A percentile compares a stretch with the other conserved stretches of the same genome.
phyloP scores from a whole-genome alignment of 2,113 vertebrate species.

The Campylomormyrus tamandua region DNA sequence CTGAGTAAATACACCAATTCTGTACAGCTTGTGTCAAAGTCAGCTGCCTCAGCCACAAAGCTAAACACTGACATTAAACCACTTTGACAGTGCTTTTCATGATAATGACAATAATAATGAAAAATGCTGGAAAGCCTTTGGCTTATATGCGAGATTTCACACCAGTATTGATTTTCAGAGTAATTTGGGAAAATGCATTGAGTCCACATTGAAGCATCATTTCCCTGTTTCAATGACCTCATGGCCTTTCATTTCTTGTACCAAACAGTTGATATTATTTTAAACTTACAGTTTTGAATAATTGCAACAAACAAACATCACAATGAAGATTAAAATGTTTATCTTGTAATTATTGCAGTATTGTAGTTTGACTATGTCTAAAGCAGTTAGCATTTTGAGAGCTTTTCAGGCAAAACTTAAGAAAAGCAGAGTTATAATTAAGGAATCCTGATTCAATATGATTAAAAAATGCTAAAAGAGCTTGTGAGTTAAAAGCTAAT shows the following conservation, averaged over 20 bases:
- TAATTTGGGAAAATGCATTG: neutral
- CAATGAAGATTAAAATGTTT: neutral
- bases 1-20: neutral
- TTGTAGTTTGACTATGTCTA: neutral
- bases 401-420: neutral
- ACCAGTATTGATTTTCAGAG: neutral
- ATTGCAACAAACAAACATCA: neutral
- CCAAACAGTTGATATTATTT: neutral
- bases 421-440: neutral
- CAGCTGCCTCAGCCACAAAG: neutral
- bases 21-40: neutral
- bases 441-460: neutral
- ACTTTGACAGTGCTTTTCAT: neutral
- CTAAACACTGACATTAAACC: neutral
- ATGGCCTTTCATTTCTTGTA: neutral
- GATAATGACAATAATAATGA: neutral
- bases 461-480: neutral
- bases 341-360: neutral
- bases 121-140: neutral
- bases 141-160: neutral
- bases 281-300: neutral
- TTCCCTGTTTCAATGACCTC: neutral
- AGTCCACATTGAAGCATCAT: neutral
- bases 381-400: neutral
- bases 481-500: neutral